Percentiles rank a stretch among this genome's conserved stretches.
Conservation (phyloP, 2,797 vertebrate species). For the Typhlichthys subterraneus region DNA sequence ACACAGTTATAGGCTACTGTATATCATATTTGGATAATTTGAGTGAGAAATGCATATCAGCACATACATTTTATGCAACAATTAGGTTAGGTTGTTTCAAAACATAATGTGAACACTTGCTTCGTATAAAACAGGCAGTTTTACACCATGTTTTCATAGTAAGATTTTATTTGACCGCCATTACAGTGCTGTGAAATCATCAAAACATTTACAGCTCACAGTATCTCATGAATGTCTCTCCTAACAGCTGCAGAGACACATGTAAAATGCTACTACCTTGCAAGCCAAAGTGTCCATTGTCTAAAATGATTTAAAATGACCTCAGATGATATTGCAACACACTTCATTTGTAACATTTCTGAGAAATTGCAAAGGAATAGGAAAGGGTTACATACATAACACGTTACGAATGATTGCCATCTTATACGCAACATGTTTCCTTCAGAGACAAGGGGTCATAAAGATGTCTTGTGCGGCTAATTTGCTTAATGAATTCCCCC, state of each 20-base stretch:
- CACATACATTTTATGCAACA: conserved; percentile 38
- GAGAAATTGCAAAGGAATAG: conserved; percentile 5
- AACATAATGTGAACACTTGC: conserved; percentile 59
- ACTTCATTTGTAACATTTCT: conserved; percentile 35
- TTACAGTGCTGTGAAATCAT: conserved; percentile 63
- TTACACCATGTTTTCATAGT: conserved; percentile 69
- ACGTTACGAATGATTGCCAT: conserved; percentile 1
- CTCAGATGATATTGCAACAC: conserved; percentile 39
- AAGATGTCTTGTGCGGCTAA: conserved; percentile 54
- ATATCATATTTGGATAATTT: conserved; percentile 25
- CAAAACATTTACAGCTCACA: conserved; percentile 52
- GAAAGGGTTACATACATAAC: not conserved
- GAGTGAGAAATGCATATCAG: conserved; percentile 42
- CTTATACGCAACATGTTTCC: conserved; percentile 23
- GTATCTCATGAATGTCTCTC: conserved; percentile 36
- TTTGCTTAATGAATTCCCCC: conserved; percentile 61
- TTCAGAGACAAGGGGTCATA: conserved; percentile 12
- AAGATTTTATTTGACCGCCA: conserved; percentile 65
- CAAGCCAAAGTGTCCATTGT: conserved; percentile 19
- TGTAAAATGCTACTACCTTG: conserved; percentile 38
- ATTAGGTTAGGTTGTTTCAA: conserved; percentile 14
- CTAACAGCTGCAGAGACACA: conserved; percentile 55
- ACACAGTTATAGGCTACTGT: conserved; percentile 34
- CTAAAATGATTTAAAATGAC: conserved; percentile 33
- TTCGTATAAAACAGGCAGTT: conserved; percentile 64